A percentile compares a stretch with the other conserved stretches of the same genome.
phyloP scores from a whole-genome alignment of 2,113 vertebrate species.

The Malaclemys terrapin region DNA sequence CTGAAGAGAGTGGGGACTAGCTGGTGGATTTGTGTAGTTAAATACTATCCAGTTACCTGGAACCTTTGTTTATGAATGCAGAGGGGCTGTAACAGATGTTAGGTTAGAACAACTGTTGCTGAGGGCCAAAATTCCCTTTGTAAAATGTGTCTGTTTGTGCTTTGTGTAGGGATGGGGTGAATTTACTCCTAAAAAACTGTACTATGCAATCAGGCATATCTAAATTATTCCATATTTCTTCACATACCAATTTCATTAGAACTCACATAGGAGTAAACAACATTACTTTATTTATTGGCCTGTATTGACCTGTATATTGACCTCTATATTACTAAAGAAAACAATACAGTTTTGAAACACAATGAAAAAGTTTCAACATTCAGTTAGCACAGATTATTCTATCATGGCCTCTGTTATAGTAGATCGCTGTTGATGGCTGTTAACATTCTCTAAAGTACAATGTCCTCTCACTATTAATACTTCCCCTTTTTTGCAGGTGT shows the following conservation, averaged over 20 bases:
- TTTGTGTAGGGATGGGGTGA: neutral
- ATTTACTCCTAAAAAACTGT: neutral
- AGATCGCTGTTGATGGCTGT: neutral
- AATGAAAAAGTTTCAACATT: neutral
- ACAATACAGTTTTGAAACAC: neutral
- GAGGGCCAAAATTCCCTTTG: accelerated
- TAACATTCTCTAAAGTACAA: neutral
- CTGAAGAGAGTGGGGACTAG: neutral
- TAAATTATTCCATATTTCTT: neutral
- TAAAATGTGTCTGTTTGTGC: neutral
- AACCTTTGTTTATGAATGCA: neutral
- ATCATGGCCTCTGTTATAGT: neutral
- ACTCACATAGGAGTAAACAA: accelerated
- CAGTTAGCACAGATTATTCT: neutral
- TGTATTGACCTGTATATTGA: neutral
- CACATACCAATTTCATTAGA: neutral
- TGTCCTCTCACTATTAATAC: neutral
- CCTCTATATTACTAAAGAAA: neutral
- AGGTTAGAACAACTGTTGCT: neutral
- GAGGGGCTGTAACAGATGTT: neutral
- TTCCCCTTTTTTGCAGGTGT: neutral
- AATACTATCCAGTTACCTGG: neutral
- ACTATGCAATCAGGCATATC: neutral
- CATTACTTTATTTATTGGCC: neutral
- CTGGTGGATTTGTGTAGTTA: neutral